Evolutionary conservation across 2,113 vertebrate genomes (phyloP).

Genomic region (Alectura lathami): DNA sequence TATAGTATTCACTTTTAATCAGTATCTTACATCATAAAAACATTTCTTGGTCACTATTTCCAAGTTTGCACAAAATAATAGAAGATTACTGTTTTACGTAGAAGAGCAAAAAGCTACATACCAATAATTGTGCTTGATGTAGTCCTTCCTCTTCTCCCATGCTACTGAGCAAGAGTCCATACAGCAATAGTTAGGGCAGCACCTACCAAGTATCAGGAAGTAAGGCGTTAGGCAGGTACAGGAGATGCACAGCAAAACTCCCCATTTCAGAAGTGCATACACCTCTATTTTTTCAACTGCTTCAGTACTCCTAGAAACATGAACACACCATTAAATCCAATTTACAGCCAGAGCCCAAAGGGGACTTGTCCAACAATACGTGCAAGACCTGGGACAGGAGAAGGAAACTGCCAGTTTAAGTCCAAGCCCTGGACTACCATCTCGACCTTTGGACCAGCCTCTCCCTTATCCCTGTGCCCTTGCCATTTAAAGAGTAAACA

Average conservation of each 20-base stretch:
- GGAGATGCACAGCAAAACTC: neutral
- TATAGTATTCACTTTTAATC: neutral
- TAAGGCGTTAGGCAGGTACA: neutral
- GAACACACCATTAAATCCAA: neutral
- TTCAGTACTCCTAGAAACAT: neutral
- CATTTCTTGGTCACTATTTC: neutral
- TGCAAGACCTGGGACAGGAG: neutral
- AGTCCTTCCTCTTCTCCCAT: conserved; percentile 76
- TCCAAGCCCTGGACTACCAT: neutral
- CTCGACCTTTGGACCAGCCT: conserved; percentile 17
- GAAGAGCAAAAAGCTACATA: conserved; percentile 10
- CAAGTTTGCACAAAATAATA: neutral
- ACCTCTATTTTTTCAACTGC: neutral
- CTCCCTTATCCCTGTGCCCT: neutral
- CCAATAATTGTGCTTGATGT: conserved; percentile 67
- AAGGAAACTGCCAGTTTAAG: neutral
- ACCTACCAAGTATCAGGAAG: conserved; percentile 53
- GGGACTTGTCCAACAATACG: neutral
- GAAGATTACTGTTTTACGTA: neutral
- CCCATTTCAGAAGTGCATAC: neutral
- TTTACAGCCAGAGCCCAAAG: neutral
- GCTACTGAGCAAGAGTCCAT: conserved; percentile 75
- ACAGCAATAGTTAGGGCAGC: conserved; percentile 62
- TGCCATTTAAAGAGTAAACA: conserved; percentile 15
- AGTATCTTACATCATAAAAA: neutral